A percentile compares a stretch with the other conserved stretches of the same genome.
phyloP scores from a whole-genome alignment of 1,140 invertebrate species.

The Teleopsis dalmanni region DNA sequence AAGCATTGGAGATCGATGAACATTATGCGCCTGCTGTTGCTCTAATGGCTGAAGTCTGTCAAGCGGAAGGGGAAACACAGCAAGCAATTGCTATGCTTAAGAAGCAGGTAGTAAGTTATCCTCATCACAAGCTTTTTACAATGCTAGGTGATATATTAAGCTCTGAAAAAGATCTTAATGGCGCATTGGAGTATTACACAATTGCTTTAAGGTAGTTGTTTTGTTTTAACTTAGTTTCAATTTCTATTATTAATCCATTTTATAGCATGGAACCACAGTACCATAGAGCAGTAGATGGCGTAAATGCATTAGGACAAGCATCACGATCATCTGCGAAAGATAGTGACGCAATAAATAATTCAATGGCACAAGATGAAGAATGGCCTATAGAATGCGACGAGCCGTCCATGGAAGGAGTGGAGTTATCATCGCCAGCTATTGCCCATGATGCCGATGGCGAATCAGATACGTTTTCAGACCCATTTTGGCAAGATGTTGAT shows the following conservation, averaged over 20 bases:
- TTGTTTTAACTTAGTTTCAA: neutral
- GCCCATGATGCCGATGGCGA: slow-evolving; percentile 19
- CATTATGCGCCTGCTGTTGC: slow-evolving; percentile 30
- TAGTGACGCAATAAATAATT: slow-evolving; percentile 6
- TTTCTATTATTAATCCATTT: neutral
- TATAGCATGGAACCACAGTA: slow-evolving; percentile 27
- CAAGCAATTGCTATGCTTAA: slow-evolving; percentile 28
- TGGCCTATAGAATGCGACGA: slow-evolving; percentile 28
- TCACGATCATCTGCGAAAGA: slow-evolving; percentile 13
- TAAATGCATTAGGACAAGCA: slow-evolving; percentile 23
- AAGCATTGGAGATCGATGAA: slow-evolving; percentile 30
- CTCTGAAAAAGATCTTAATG: slow-evolving; percentile 22
- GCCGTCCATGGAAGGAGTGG: slow-evolving; percentile 21
- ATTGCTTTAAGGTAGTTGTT: slow-evolving; percentile 25
- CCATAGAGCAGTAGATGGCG: slow-evolving; percentile 23
- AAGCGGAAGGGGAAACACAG: slow-evolving; percentile 19
- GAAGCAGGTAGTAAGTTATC: slow-evolving; percentile 23
- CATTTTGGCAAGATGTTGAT: slow-evolving; percentile 32
- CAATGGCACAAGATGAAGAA: slow-evolving; percentile 20
- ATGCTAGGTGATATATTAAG: slow-evolving; percentile 30
- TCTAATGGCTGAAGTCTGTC: slow-evolving; percentile 26
- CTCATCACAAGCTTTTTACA: slow-evolving; percentile 25
- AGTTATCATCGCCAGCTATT: slow-evolving; percentile 23
- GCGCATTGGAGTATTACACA: slow-evolving; percentile 33
- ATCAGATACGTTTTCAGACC: slow-evolving; percentile 25